Evolutionary conservation across 2,888 invertebrate genomes (phyloP).

Genomic region (Erebia epiphron): DNA sequence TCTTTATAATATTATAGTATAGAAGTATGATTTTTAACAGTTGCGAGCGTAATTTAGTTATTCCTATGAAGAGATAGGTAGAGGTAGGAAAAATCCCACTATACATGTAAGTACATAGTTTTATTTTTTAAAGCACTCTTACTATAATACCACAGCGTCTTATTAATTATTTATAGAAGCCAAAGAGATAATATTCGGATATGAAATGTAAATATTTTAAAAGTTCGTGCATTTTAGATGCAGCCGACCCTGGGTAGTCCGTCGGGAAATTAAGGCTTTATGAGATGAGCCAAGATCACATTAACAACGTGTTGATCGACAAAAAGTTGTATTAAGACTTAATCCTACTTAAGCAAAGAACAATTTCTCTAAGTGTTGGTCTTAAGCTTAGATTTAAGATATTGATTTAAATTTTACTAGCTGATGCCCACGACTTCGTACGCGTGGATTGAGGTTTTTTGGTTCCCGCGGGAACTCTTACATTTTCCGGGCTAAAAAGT

Average conservation of each 20-base stretch:
- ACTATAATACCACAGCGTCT: neutral
- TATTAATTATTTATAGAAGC: constrained; percentile 16
- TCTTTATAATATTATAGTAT: no score
- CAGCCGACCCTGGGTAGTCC: constrained; percentile 42
- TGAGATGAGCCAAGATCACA: constrained; percentile 1
- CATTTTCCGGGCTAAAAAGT: no score
- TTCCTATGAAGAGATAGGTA: no score
- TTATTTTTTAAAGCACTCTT: neutral
- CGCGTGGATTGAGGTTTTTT: no score
- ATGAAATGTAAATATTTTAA: constrained; percentile 24
- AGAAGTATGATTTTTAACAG: no score
- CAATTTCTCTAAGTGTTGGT: no score
- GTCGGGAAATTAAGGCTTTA: constrained; percentile 46
- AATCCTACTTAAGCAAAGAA: neutral
- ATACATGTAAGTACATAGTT: neutral
- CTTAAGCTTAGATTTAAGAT: no score
- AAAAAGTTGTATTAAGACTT: neutral
- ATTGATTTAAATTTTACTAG: no score
- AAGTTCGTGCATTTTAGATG: constrained; percentile 44
- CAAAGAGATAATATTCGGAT: constrained; percentile 23
- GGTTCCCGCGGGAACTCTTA: no score
- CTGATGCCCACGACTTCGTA: no score
- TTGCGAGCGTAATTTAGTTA: no score
- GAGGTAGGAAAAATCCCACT: no score
- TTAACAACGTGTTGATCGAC: neutral